Evolutionary conservation across 2,797 vertebrate species (phyloP).

Genomic region (Hozukius guyotensis): DNA sequence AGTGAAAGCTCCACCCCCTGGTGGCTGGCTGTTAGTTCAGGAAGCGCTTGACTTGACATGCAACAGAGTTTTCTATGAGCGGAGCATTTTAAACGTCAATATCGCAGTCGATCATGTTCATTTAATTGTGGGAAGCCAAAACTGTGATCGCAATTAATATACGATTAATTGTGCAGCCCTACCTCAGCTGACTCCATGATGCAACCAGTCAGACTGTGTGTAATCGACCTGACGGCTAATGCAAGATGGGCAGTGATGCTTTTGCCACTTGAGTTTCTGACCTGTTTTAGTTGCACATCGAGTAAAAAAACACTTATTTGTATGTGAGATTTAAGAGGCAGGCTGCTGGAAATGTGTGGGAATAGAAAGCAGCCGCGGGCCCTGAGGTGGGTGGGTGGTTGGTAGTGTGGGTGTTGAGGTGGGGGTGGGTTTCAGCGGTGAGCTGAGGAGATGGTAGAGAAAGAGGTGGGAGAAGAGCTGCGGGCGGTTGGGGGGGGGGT

Average conservation of each 20-base stretch:
- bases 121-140: too few species aligned
- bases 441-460: constrained; percentile 15
- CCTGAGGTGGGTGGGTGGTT: constrained; percentile 26
- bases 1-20: too few species aligned
- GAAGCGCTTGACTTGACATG: too few species aligned
- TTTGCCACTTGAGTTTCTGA: background rate
- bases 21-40: too few species aligned
- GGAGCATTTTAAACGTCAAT: too few species aligned
- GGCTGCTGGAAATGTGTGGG: background rate
- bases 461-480: constrained; percentile 30
- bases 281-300: background rate
- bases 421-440: constrained; percentile 1
- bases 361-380: constrained; percentile 15
- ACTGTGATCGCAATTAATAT: too few species aligned
- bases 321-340: background rate
- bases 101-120: too few species aligned
- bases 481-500: constrained; percentile 27
- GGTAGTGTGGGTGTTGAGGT: constrained; percentile 31
- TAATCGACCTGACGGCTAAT: background rate
- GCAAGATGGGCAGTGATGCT: background rate
- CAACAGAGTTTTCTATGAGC: too few species aligned
- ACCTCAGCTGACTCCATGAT: background rate
- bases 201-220: background rate
- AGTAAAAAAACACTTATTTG: background rate
- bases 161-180: too few species aligned